Percentiles rank a stretch among this genome's conserved stretches.
Evolutionary conservation across 2,797 vertebrate genomes (phyloP).

Genomic region (Etheostoma nigrum): DNA sequence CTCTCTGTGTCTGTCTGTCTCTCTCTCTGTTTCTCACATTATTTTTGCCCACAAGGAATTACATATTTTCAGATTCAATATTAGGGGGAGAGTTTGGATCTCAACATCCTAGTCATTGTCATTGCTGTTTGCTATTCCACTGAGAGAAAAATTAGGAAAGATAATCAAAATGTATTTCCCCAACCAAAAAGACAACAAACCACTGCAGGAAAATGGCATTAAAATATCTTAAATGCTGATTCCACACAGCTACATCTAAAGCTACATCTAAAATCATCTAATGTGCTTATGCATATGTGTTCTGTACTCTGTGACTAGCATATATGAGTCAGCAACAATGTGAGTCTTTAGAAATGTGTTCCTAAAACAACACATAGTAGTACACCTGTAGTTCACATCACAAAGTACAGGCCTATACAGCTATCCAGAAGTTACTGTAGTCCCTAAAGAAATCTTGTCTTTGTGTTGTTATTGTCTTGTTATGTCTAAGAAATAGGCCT

Average conservation of each 20-base stretch:
- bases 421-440: neutral
- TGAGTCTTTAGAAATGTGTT: conserved; percentile 4
- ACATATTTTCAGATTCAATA: conserved; percentile 37
- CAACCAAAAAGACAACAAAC: neutral
- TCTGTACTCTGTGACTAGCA: conserved; percentile 26
- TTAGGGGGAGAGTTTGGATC: neutral
- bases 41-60: conserved; percentile 23
- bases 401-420: neutral
- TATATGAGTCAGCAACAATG: neutral
- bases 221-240: conserved; percentile 19
- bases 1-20: conserved; percentile 38
- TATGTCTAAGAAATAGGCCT: neutral
- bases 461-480: neutral
- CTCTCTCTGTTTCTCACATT: conserved; percentile 30
- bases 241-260: conserved; percentile 1
- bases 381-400: neutral
- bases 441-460: neutral
- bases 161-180: conserved; percentile 13
- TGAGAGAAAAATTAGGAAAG: conserved; percentile 4
- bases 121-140: conserved; percentile 4
- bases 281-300: neutral
- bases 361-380: too few species aligned
- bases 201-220: conserved; percentile 10
- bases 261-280: neutral
- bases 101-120: neutral